Percentiles rank a stretch among this genome's conserved stretches.
These are phyloP conservation scores for Benitochromis conjunctus DNA, from an alignment of 2,113 vertebrate genomes.

Conservation along the genomic window DNA sequence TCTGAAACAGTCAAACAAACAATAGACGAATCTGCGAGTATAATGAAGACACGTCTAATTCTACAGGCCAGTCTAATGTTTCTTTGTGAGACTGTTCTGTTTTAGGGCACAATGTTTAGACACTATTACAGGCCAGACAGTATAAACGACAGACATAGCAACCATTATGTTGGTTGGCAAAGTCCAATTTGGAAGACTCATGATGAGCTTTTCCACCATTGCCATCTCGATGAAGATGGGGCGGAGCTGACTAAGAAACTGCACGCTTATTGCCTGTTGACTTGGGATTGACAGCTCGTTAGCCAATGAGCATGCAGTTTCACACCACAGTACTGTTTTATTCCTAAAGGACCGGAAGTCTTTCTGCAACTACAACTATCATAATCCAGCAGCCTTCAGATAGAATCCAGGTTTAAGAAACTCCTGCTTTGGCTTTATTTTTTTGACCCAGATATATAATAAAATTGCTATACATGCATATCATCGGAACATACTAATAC, in stretches of 20 bases:
- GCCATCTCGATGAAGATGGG: neutral
- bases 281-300: neutral
- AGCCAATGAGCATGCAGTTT: neutral
- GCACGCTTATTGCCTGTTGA: neutral
- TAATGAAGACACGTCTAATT: neutral
- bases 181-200: neutral
- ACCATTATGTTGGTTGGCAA: neutral
- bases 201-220: neutral
- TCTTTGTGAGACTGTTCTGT: neutral
- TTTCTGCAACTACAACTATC: neutral
- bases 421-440: neutral
- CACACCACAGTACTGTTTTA: neutral
- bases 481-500: neutral
- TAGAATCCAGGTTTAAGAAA: neutral
- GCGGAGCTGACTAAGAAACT: accelerated
- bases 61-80: neutral
- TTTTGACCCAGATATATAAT: neutral
- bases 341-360: neutral
- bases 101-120: neutral
- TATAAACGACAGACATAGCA: neutral
- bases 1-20: neutral
- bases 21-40: neutral
- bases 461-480: neutral
- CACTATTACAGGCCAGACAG: neutral
- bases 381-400: neutral